phyloP scores from a whole-genome alignment of 1,140 invertebrate genomes.

The Amyelois transitella region DNA sequence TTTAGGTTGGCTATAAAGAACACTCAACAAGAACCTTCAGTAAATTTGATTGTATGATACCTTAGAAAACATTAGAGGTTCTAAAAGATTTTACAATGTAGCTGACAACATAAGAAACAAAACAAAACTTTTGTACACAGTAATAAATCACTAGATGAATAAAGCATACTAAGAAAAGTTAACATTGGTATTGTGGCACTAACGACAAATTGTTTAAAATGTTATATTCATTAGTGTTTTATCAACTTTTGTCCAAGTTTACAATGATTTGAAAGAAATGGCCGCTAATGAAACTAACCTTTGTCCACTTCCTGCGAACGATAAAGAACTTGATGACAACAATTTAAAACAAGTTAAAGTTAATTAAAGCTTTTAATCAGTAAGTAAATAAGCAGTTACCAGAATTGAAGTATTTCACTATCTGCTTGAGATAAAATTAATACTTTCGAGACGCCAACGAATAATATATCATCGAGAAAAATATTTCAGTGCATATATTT shows the following conservation, averaged over 20 bases:
- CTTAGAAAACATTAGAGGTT: no score
- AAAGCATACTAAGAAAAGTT: background rate
- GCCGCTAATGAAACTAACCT: slow-evolving; percentile 5
- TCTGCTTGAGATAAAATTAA: background rate
- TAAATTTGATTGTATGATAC: no score
- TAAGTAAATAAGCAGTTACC: background rate
- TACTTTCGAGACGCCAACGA: background rate
- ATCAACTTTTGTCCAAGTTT: background rate
- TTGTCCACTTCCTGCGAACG: background rate
- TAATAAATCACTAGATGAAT: background rate
- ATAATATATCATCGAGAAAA: no score
- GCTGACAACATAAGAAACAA: no score
- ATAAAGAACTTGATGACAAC: background rate
- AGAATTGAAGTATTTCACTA: background rate
- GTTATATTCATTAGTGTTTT: background rate
- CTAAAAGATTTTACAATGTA: no score
- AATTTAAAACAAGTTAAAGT: background rate
- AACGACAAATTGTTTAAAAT: background rate
- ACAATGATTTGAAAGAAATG: background rate
- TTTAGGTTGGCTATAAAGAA: slow-evolving; percentile 24
- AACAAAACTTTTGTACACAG: background rate
- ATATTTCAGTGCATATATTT: no score
- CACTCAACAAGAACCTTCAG: no score
- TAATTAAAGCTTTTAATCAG: slow-evolving; percentile 1
- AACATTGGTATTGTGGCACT: background rate